Conservation (phyloP, 2,113 vertebrate genomes). For the Noctilio leporinus region DNA sequence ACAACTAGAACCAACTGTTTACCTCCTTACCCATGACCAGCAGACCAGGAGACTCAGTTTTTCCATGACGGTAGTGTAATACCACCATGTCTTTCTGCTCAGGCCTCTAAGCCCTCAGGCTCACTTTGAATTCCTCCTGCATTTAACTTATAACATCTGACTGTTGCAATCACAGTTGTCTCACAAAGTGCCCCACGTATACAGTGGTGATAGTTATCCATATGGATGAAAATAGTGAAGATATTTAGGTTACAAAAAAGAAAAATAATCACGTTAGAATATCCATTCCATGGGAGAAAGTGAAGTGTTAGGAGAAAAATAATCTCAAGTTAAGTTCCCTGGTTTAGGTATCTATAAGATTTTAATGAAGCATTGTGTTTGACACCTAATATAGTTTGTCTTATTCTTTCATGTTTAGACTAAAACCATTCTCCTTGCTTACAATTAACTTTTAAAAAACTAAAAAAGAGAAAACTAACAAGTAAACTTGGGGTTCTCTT, state of each 20-base stretch:
- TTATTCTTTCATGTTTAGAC: not conserved
- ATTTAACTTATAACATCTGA: not conserved
- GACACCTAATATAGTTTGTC: not conserved
- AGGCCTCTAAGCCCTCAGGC: not conserved
- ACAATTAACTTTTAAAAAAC: not conserved
- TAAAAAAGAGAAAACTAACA: not conserved
- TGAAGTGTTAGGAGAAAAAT: not conserved
- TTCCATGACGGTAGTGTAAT: not conserved
- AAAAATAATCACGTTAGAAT: not conserved
- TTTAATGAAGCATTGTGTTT: not conserved
- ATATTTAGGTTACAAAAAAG: not conserved
- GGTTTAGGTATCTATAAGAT: not conserved
- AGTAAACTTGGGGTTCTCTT: not conserved
- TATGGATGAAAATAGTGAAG: conserved; percentile 19
- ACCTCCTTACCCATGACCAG: not conserved
- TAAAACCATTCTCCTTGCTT: not conserved
- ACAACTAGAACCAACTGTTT: not conserved
- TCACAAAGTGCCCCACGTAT: not conserved
- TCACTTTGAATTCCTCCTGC: not conserved
- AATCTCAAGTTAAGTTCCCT: not conserved
- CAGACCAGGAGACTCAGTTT: not conserved
- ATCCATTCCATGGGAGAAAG: not conserved
- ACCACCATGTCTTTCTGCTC: not conserved
- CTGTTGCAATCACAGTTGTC: not conserved
- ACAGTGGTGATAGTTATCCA: not conserved